Evolutionary conservation across 2,113 vertebrate genomes (phyloP), one percentile per base, ranked within the genome.

Genomic region (Pollachius pollachius): DNA sequence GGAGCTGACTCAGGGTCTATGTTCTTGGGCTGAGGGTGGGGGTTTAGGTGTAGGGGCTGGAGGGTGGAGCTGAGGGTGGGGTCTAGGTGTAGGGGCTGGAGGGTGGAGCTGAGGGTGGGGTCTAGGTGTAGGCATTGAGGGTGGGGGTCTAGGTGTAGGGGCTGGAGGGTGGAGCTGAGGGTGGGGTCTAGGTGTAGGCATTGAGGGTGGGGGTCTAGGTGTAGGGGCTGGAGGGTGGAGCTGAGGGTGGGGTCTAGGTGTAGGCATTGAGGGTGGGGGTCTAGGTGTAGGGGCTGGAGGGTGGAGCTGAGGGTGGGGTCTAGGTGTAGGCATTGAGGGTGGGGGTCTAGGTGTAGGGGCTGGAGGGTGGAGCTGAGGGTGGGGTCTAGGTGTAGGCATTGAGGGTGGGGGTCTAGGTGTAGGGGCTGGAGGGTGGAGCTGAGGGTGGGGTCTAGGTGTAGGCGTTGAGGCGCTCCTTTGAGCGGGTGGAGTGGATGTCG

Each of bases 401-500:
- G 37, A 41, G 41, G 41, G 41, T 48, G 41, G 41, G 11, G 41
- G 41, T 75, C 81, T 98, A 99, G 97, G 97, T 99, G 90, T 99
- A 99, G 21, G 97, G 96, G 2, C 98, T 99, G 82, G 99, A 96
- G 63, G 97, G 92, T 99, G 99, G 88, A 97, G 87, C 79, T 74
- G 82, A 83, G 83, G 76, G 17, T 25, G 68, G 79, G 74, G 41
- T 75, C 81, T 98, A 99, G 97, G 97, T 99, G 90, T 99, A 99
- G 21, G 97, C 97, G 2, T 99, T 99, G 82, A 99, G 96, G 62
- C 97, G 92, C 93, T 99, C 97, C 94, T 99, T 99, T 87, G 97
- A 99, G 90, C 97, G 97, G 66, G 97, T 99, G 52, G 97, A 99
- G 85, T 99, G 97, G 89, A 99, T 99, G 84, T 99, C 97, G 0